Evolutionary conservation across 2,797 vertebrate species (phyloP), one percentile per base, ranked within the genome.

Genomic region (Menidia menidia): DNA sequence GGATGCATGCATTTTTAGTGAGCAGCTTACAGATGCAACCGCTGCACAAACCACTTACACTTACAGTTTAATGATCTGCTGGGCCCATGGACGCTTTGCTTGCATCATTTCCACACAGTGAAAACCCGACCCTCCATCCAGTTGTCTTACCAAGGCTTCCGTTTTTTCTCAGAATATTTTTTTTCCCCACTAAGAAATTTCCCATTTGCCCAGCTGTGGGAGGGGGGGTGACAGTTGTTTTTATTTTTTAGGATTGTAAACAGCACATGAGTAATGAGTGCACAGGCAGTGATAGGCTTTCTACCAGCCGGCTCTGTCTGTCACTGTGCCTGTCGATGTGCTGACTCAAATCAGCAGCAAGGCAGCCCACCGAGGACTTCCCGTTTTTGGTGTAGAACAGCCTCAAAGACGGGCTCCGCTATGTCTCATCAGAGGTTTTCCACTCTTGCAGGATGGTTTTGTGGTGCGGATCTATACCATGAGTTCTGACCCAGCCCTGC

Each of bases 391-490:
- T 4, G 30, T 6, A 52, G 19, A 53, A 41, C 35, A 33, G 0
- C 25, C 41, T 54, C 9, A 60, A 33, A 54, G 33, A 57, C 47
- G 13, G 15, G 60, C 15, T 2, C 12, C 5, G 14, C 50, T 54
- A 48, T 25, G 54, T 66, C 51, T 52, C 19, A 65, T 68, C 35
- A 64, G 15, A 64, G 12, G 6, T 74, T 47, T 69, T 19, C 50
- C 33, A 47, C 64, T 68, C 74, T 64, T 77, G 61, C 90, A 99
- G 98, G 98, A 99, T 77, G 98, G 98, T 68, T 99, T 99, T 88
- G 98, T 99, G 83, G 98, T 99, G 83, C 94, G 97, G 82, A 99
- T 99, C 94, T 99, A 98, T 85, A 96, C 97, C 43, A 97, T 97
- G 35, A 98, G 97, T 87, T 96, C 96, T 64, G 97, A 99, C 82